phyloP scores from a whole-genome alignment of 2,888 invertebrate genomes.

The Metallyticus violacea region DNA sequence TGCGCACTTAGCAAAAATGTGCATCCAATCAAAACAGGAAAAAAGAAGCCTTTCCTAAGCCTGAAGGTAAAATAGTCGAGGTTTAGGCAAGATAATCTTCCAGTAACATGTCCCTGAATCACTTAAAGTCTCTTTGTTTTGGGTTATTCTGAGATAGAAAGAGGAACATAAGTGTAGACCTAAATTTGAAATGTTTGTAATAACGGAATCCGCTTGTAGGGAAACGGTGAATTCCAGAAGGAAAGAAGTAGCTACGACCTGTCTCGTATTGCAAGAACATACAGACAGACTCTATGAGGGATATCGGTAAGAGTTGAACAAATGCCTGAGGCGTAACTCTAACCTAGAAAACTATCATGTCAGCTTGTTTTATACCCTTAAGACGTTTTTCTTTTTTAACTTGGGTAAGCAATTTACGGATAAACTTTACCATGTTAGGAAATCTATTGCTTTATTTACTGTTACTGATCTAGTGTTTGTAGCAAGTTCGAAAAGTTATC shows the following conservation, averaged over 20 bases:
- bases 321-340: neutral
- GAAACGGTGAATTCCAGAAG: neutral
- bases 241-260: neutral
- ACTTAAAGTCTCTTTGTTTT: no score
- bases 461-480: neutral
- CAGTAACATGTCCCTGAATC: no score
- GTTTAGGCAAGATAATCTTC: no score
- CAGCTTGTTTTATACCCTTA: neutral
- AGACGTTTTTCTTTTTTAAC: neutral
- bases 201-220: neutral
- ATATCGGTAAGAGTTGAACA: neutral
- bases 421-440: neutral
- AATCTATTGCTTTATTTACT: neutral
- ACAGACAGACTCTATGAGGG: neutral
- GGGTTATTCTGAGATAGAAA: no score
- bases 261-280: neutral
- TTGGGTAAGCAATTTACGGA: neutral
- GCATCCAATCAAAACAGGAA: no score
- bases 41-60: no score
- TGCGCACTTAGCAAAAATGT: no score
- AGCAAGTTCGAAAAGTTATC: neutral
- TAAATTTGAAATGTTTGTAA: no score
- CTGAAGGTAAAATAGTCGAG: no score
- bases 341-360: neutral
- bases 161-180: no score